Evolutionary conservation across 2,888 invertebrate species (phyloP).

Genomic region (Apomyelois bistriatella): DNA sequence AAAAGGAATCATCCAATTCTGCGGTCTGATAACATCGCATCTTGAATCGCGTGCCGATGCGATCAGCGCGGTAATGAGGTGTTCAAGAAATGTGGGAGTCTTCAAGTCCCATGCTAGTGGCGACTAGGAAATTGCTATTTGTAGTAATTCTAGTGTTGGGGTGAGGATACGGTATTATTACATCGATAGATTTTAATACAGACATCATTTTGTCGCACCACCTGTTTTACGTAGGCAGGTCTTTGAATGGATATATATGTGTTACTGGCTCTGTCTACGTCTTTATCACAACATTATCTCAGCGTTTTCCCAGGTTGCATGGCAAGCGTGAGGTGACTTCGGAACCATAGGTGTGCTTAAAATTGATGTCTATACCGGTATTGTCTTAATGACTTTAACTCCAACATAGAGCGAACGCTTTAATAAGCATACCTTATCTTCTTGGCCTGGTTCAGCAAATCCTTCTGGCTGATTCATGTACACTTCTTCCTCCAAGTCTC

Average conservation of each 20-base stretch:
- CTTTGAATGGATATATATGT: too few relatives aligned
- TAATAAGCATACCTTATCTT: background rate
- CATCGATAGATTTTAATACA: background rate
- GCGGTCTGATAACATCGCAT: conserved; percentile 52
- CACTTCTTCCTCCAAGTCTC: background rate
- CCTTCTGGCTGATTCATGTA: background rate
- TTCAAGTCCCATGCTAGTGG: background rate
- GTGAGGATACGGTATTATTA: background rate
- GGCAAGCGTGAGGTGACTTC: too few relatives aligned
- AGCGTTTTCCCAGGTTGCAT: too few relatives aligned
- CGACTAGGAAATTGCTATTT: background rate
- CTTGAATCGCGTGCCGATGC: conserved; percentile 66
- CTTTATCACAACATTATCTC: too few relatives aligned
- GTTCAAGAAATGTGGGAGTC: conserved; percentile 3
- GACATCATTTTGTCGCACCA: background rate
- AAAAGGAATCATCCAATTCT: background rate
- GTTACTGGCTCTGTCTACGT: too few relatives aligned
- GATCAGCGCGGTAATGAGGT: conserved; percentile 36
- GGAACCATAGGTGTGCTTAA: too few relatives aligned
- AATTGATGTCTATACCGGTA: too few relatives aligned
- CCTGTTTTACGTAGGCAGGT: too few relatives aligned
- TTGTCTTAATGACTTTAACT: too few relatives aligned
- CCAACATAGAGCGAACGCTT: background rate
- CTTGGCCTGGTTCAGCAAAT: background rate
- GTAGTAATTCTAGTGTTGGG: background rate